phyloP scores from a whole-genome alignment of 2,888 invertebrate species.

The Agrochola litura region DNA sequence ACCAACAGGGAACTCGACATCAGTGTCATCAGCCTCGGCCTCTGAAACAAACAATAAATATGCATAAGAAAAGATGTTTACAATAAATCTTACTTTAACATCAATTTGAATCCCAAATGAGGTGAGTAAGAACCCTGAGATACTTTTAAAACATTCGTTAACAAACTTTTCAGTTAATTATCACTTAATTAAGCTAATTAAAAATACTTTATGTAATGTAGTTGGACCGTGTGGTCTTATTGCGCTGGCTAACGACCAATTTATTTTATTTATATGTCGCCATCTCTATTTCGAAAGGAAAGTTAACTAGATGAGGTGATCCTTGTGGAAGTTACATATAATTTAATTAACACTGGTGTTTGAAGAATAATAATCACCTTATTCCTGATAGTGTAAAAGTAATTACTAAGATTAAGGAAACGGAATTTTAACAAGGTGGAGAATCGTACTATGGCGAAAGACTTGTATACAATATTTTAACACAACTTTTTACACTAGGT shows the following conservation, averaged over 20 bases:
- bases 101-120: slow-evolving; percentile 65
- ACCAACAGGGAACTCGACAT: slow-evolving; percentile 11
- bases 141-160: slow-evolving; percentile 66
- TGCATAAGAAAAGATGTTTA: slow-evolving; percentile 52
- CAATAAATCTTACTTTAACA: slow-evolving; percentile 57
- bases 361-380: neutral
- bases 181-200: slow-evolving; percentile 71
- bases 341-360: neutral
- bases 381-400: neutral
- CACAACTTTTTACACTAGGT: neutral
- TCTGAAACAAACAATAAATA: slow-evolving; percentile 51
- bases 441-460: neutral
- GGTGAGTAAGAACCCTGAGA: slow-evolving; percentile 53
- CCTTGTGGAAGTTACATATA: neutral
- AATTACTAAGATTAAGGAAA: neutral
- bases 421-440: neutral
- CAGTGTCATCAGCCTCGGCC: neutral
- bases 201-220: slow-evolving; percentile 62
- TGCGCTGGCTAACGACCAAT: slow-evolving; percentile 45
- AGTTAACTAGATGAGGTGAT: slow-evolving; percentile 26
- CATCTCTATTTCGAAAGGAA: slow-evolving; percentile 35
- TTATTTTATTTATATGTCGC: slow-evolving; percentile 43
- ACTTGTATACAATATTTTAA: neutral
- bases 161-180: slow-evolving; percentile 71
- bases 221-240: slow-evolving; percentile 64